Evolutionary conservation across 2,888 invertebrate species (phyloP).

Genomic region (Ornithoptera alexandrae): DNA sequence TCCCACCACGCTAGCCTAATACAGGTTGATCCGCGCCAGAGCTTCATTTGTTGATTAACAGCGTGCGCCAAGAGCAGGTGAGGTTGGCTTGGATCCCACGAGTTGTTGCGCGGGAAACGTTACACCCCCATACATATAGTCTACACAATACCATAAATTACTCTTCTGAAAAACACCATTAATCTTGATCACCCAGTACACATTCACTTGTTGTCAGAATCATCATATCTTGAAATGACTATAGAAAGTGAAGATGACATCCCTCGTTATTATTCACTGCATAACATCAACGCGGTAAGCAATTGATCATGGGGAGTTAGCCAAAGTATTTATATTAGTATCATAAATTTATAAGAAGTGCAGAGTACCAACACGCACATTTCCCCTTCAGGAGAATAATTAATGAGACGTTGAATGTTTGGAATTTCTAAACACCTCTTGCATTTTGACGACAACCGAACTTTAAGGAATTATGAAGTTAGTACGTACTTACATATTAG

Average conservation of each 20-base stretch:
- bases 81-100: too few relatives aligned
- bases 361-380: constrained; percentile 54
- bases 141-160: too few relatives aligned
- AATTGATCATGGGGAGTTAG: constrained; percentile 55
- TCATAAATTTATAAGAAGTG: constrained; percentile 71
- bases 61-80: too few relatives aligned
- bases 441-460: constrained; percentile 48
- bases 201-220: too few relatives aligned
- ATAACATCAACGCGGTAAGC: constrained; percentile 39
- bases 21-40: too few relatives aligned
- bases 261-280: constrained; percentile 31
- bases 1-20: too few relatives aligned
- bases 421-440: constrained; percentile 56
- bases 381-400: constrained; percentile 53
- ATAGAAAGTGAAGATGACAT: neutral
- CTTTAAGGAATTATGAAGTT: constrained; percentile 36
- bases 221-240: neutral
- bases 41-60: too few relatives aligned
- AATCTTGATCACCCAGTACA: too few relatives aligned
- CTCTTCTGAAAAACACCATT: too few relatives aligned
- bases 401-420: constrained; percentile 61
- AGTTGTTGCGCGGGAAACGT: too few relatives aligned
- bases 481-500: constrained; percentile 24
- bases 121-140: too few relatives aligned
- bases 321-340: constrained; percentile 70